Evolutionary conservation across 1,140 invertebrate species (phyloP).

Genomic region (Atta colombica): DNA sequence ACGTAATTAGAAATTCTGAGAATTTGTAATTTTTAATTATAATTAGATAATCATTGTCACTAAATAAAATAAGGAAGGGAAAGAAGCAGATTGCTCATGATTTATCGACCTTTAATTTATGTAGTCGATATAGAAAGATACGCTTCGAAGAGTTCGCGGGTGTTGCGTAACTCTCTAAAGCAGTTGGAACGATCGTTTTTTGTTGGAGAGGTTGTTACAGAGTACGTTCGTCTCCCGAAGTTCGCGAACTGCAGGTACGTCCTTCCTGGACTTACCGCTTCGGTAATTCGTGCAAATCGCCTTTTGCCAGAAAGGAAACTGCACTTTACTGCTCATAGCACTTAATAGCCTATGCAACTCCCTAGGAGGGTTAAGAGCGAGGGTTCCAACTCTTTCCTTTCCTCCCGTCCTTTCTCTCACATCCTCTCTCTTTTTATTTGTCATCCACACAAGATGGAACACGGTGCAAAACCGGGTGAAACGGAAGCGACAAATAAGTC

Average conservation of each 20-base stretch:
- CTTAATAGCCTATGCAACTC: conserved; percentile 32
- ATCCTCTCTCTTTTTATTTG: neutral
- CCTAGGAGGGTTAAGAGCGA: neutral
- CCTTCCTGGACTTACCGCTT: conserved; percentile 34
- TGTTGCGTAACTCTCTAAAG: neutral
- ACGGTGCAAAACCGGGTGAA: conserved; percentile 27
- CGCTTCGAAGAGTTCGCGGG: neutral
- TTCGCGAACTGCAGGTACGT: conserved; percentile 31
- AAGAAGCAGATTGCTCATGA: neutral
- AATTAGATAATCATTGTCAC: neutral
- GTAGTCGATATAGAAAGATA: neutral
- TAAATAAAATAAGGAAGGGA: no score
- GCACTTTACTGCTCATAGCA: conserved; percentile 16
- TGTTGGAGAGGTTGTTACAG: neutral
- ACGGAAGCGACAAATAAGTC: conserved; percentile 60
- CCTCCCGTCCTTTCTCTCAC: neutral
- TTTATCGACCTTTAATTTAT: neutral
- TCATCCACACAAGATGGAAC: conserved; percentile 16
- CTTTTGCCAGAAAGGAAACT: neutral
- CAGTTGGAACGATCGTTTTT: conserved; percentile 8
- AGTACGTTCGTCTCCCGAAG: conserved; percentile 13
- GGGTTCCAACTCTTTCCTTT: neutral
- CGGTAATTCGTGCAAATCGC: conserved; percentile 49
- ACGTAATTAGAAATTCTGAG: neutral
- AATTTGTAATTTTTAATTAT: conserved; percentile 9